These are phyloP conservation scores for Drosophila tristis DNA, from an alignment of 1,140 invertebrate genomes.

Conservation along the genomic window DNA sequence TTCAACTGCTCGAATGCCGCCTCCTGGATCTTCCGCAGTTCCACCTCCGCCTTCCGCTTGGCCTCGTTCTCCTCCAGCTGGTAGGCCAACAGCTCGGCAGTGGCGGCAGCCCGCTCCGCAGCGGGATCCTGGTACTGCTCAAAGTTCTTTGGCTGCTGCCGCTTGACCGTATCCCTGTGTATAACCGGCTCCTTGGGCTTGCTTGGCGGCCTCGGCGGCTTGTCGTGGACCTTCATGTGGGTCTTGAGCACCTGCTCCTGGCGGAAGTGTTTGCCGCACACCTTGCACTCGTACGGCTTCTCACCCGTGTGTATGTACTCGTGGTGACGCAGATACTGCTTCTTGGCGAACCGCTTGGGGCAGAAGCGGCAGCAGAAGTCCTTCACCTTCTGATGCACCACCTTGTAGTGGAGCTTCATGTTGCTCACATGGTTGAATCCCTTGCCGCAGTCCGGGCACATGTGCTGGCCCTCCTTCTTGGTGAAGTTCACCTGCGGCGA, in stretches of 20 bases:
- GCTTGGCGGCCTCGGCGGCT: conserved; percentile 58
- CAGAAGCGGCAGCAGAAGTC: conserved; percentile 81
- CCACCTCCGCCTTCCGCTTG: conserved; percentile 74
- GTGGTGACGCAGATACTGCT: conserved; percentile 81
- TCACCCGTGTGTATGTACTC: conserved; percentile 85
- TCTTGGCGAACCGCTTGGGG: conserved; percentile 78
- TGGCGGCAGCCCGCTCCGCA: conserved; percentile 67
- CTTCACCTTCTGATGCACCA: conserved; percentile 80
- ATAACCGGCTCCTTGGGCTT: conserved; percentile 52
- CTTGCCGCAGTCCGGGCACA: conserved; percentile 76
- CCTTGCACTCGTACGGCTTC: conserved; percentile 76
- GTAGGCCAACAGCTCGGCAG: conserved; percentile 66
- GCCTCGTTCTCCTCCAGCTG: conserved; percentile 73
- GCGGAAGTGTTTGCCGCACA: conserved; percentile 78
- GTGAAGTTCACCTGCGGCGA: conserved; percentile 79
- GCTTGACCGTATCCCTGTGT: conserved; percentile 60
- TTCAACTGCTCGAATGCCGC: conserved; percentile 74
- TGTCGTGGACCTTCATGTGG: conserved; percentile 77
- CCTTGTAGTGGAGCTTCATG: conserved; percentile 78
- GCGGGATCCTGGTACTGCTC: conserved; percentile 71
- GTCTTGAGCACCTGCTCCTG: conserved; percentile 77
- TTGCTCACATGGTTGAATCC: conserved; percentile 79
- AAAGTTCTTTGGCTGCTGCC: conserved; percentile 66
- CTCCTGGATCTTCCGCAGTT: conserved; percentile 70
- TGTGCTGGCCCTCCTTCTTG: conserved; percentile 79